Evolutionary conservation across 2,113 vertebrate species (phyloP).

Genomic region (Condylura cristata): DNA sequence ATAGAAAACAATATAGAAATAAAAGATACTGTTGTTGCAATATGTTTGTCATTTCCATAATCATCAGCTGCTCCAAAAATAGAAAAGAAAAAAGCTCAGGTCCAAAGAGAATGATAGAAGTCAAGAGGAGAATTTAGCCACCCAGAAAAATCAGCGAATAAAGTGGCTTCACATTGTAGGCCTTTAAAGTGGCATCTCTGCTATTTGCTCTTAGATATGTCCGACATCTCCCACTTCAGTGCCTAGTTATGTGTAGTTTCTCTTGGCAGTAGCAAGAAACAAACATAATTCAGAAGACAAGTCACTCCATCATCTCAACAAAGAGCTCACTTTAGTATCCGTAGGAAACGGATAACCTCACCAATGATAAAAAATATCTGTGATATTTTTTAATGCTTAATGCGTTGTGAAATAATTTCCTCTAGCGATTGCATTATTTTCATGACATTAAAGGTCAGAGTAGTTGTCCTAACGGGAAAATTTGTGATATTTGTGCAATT

Average conservation of each 20-base stretch:
- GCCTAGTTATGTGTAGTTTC: not conserved
- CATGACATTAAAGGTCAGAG: conserved; percentile 1
- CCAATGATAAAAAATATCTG: too few species aligned
- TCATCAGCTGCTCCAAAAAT: not conserved
- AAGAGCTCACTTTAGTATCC: conserved; percentile 2
- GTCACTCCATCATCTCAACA: conserved; percentile 45
- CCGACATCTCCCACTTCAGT: not conserved
- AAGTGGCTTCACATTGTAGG: conserved; percentile 22
- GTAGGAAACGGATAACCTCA: conserved; percentile 40
- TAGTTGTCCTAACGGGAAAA: conserved; percentile 5
- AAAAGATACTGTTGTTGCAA: not conserved
- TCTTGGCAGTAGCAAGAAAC: not conserved
- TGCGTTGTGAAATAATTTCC: conserved; percentile 3
- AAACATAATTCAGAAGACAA: conserved; percentile 46
- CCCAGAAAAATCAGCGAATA: conserved; percentile 5
- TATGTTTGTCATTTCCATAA: not conserved
- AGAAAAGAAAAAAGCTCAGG: not conserved
- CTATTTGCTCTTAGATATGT: not conserved
- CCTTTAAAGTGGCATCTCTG: conserved; percentile 34
- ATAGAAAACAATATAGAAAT: not conserved
- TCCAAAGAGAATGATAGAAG: not conserved
- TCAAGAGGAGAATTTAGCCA: not conserved
- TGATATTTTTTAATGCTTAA: not conserved
- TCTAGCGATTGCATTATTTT: not conserved
- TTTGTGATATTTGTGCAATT: not conserved